phyloP scores from a whole-genome alignment of 2,113 vertebrate species.

The Malurus alboscapulatus region DNA sequence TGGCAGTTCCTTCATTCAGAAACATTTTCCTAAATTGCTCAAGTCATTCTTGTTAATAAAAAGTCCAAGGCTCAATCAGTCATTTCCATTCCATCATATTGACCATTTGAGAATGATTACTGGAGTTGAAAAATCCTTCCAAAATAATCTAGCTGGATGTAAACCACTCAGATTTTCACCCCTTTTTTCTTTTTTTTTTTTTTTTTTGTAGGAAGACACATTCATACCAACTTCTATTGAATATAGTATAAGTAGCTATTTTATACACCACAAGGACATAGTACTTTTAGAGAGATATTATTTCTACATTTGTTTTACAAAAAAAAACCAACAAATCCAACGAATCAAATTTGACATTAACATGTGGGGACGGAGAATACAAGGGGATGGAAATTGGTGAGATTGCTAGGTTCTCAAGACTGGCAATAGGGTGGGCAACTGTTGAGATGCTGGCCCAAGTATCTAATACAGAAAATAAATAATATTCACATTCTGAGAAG shows the following conservation, averaged over 20 bases:
- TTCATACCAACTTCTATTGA: not conserved
- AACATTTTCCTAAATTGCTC: not conserved
- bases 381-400: not conserved
- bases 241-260: not conserved
- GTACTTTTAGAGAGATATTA: not conserved
- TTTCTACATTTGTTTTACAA: not conserved
- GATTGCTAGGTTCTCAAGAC: not conserved
- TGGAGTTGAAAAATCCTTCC: not conserved
- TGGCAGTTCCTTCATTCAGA: not conserved
- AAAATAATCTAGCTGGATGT: not conserved
- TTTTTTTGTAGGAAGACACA: not conserved
- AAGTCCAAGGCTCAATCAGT: not conserved
- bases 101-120: not conserved
- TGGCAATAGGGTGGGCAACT: not conserved
- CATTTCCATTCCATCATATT: not conserved
- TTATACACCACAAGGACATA: not conserved
- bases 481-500: not conserved
- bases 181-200: not conserved
- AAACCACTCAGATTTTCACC: not conserved
- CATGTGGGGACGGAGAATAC: not conserved
- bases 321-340: accelerated
- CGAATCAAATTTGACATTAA: not conserved
- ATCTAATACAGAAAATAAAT: not conserved
- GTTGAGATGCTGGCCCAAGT: not conserved
- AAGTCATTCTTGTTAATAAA: not conserved